These are phyloP conservation scores for Orthosia cruda DNA, from an alignment of 2,888 invertebrate species.

Conservation along the genomic window DNA sequence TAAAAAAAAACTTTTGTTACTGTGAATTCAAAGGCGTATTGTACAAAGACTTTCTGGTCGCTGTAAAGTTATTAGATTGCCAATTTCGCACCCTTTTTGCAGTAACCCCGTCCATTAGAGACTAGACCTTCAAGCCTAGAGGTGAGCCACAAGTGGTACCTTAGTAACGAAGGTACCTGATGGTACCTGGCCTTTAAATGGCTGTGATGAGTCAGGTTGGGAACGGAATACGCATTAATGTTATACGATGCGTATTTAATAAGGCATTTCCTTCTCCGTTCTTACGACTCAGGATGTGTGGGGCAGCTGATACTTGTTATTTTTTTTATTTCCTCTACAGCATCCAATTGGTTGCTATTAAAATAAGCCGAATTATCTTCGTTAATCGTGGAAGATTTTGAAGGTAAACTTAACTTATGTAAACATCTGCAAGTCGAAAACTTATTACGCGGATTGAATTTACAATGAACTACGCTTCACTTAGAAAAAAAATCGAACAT, in stretches of 20 bases:
- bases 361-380: conserved; percentile 4
- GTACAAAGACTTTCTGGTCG: conserved; percentile 15
- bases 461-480: conserved; percentile 13
- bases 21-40: conserved; percentile 23
- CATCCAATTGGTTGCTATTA: neutral
- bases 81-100: conserved; percentile 43
- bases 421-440: neutral
- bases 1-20: conserved; percentile 35
- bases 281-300: conserved; percentile 29
- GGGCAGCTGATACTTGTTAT: conserved; percentile 23
- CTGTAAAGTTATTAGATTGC: conserved; percentile 25
- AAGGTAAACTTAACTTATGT: neutral
- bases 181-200: conserved; percentile 4
- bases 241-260: conserved; percentile 38
- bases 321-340: conserved; percentile 25
- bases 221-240: conserved; percentile 14
- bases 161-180: conserved; percentile 4
- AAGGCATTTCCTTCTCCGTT: conserved; percentile 38
- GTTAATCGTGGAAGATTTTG: neutral
- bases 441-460: neutral
- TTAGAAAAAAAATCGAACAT: neutral
- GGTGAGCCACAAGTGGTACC: neutral
- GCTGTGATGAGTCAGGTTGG: conserved; percentile 18
- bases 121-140: conserved; percentile 28
- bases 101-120: conserved; percentile 1